Evolutionary conservation across 2,797 vertebrate genomes (phyloP), one percentile per base, ranked within the genome.

Genomic region (Neopelma chrysocephalum): DNA sequence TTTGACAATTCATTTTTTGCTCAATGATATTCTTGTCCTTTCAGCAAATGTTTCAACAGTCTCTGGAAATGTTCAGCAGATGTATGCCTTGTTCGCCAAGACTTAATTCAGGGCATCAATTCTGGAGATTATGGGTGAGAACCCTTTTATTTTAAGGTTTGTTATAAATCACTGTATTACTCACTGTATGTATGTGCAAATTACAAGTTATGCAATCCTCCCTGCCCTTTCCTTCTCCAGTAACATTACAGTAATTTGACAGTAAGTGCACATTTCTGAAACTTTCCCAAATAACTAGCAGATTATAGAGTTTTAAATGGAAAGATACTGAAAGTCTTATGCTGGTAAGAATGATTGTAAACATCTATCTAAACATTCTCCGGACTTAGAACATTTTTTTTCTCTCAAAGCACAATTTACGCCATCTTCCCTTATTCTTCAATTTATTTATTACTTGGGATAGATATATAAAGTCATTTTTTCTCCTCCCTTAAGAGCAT

Each of bases 81-180:
- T 8, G 10, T 80, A 9, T 98, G 98, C 57, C 97, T 98, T 56
- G 86, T 98, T 86, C 94, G 80, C 34, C 95, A 97, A 77, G 96
- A 97, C 70, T 86, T 98, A 90, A 98, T 98, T 91, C 94, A 97
- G 27, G 77, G 7, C 70, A 94, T 98, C 84, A 98, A 98, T 96
- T 89, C 93, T 82, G 96, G 96, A 95, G 96, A 97, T 91, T 97
- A 97, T 60, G 98, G 98, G 98, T 98, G 88, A 98, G 98, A 84
- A 51, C 29, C 48, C 42, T 85, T 66, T 80, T 64, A 54, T 80
- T 94, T 93, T 71, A 50, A 88, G 36, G 11, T 27, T 92, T 86
- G 3, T 60, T 90, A 32, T 70, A 66, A 65, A 83, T 25, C n/a
- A 58, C 15, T 64, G 6, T 54, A 61, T 78, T 75, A 69, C 22